phyloP scores from a whole-genome alignment of 2,888 invertebrate genomes.

The Drosophila merina region DNA sequence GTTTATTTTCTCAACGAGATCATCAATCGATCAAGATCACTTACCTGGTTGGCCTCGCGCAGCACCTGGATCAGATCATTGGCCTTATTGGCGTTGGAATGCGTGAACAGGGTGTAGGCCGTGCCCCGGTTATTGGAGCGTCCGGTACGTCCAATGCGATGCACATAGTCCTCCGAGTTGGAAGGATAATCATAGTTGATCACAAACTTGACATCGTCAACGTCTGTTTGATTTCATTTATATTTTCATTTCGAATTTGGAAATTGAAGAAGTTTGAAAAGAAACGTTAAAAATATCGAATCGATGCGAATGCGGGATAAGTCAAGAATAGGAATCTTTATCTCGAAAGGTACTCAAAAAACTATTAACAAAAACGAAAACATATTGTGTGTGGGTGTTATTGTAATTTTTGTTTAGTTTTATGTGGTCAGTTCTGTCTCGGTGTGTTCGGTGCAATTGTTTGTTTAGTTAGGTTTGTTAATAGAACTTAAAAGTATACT shows the following conservation, averaged over 20 bases:
- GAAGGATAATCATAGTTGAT: constrained; percentile 99
- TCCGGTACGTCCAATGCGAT: constrained; percentile 97
- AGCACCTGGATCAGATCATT: constrained; percentile 95
- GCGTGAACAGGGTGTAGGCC: constrained; percentile 98
- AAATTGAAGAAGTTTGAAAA: constrained; percentile 71
- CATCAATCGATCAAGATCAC: neutral
- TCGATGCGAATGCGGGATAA: constrained; percentile 24
- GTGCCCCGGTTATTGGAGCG: constrained; percentile 96
- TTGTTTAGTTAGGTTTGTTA: constrained; percentile 37
- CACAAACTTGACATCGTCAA: constrained; percentile 99
- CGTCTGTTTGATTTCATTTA: constrained; percentile 88
- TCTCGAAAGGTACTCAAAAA: constrained; percentile 52
- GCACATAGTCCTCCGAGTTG: constrained; percentile 98
- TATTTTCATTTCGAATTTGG: constrained; percentile 59
- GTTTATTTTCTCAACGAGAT: neutral
- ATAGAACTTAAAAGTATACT: constrained; percentile 64
- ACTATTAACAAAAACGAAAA: constrained; percentile 76
- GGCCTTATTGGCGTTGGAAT: constrained; percentile 95
- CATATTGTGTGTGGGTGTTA: constrained; percentile 68
- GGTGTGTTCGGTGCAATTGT: constrained; percentile 19
- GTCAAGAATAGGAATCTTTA: constrained; percentile 37
- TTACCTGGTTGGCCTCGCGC: constrained; percentile 95
- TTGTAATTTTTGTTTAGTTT: constrained; percentile 17
- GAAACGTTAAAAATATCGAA: constrained; percentile 64
- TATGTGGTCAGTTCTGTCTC: constrained; percentile 13